phyloP scores from a whole-genome alignment of 2,113 vertebrate genomes.

The Epinephelus moara region DNA sequence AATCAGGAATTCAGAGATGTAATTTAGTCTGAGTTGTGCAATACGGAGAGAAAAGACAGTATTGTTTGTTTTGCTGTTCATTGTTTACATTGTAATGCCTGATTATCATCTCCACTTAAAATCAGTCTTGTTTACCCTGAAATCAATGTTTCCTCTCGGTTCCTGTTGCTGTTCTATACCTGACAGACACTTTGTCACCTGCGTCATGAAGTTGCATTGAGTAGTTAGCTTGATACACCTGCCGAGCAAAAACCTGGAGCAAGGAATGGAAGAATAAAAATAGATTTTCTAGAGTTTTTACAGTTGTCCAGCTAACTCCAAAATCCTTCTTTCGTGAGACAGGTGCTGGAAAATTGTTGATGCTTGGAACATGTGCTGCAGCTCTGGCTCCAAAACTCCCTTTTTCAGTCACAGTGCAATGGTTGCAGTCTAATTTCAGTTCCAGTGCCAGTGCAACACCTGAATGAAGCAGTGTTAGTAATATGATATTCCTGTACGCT shows the following conservation, averaged over 20 bases:
- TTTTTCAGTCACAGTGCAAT: slow-evolving; percentile 7
- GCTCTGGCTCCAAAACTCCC: neutral
- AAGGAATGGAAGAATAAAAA: neutral
- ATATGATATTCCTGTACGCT: slow-evolving; percentile 25
- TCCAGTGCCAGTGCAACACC: slow-evolving; percentile 26
- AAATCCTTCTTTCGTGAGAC: neutral
- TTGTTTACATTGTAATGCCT: slow-evolving; percentile 71
- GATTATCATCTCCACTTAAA: slow-evolving; percentile 64
- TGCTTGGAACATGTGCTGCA: slow-evolving; percentile 4
- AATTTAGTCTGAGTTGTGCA: slow-evolving; percentile 71
- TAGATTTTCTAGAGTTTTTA: neutral
- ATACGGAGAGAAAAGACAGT: slow-evolving; percentile 65
- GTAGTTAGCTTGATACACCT: neutral
- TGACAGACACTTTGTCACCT: slow-evolving; percentile 1
- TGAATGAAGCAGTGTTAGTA: slow-evolving; percentile 31
- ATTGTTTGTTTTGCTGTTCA: slow-evolving; percentile 66
- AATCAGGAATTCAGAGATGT: slow-evolving; percentile 67
- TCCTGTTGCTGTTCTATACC: slow-evolving; percentile 24
- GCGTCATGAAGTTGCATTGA: slow-evolving; percentile 7
- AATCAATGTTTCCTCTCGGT: slow-evolving; percentile 44
- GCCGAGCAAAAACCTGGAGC: slow-evolving; percentile 20
- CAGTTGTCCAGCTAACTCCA: slow-evolving; percentile 12
- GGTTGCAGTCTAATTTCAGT: neutral
- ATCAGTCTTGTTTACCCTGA: slow-evolving; percentile 46
- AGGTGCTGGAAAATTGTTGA: neutral